Percentiles rank a stretch among this genome's conserved stretches.
phyloP scores from a whole-genome alignment of 1,140 invertebrate species.

The Aethina tumida region DNA sequence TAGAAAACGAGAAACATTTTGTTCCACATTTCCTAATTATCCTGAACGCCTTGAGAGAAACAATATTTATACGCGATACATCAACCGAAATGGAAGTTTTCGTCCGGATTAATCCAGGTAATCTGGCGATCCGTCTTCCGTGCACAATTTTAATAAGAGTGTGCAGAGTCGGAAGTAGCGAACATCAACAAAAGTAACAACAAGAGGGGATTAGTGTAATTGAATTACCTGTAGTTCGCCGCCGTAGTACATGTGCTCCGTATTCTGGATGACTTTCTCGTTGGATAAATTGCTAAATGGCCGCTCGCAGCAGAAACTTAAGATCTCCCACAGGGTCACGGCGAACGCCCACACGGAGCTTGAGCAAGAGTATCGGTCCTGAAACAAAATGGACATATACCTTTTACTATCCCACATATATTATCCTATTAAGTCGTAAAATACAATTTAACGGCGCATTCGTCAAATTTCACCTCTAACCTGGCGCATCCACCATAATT shows the following conservation, averaged over 20 bases:
- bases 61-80: neutral
- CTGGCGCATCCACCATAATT: neutral
- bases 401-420: neutral
- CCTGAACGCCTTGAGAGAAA: neutral
- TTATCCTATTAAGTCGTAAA: neutral
- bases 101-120: too few relatives aligned
- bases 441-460: neutral
- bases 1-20: too few relatives aligned
- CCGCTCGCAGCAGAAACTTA: conserved; percentile 60
- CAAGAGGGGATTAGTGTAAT: too few relatives aligned
- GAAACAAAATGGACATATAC: conserved; percentile 24
- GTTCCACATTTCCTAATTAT: too few relatives aligned
- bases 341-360: conserved; percentile 63
- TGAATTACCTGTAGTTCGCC: conserved; percentile 47
- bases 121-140: too few relatives aligned
- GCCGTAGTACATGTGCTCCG: conserved; percentile 57
- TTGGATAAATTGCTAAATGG: conserved; percentile 61
- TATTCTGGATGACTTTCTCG: conserved; percentile 66
- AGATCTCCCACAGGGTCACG: conserved; percentile 65
- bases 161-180: neutral
- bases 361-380: conserved; percentile 55
- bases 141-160: neutral
- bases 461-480: neutral
- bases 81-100: neutral
- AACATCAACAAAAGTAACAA: neutral